These are phyloP conservation scores for Drymonia ruficornis DNA, from an alignment of 2,888 invertebrate genomes.

Conservation along the genomic window DNA sequence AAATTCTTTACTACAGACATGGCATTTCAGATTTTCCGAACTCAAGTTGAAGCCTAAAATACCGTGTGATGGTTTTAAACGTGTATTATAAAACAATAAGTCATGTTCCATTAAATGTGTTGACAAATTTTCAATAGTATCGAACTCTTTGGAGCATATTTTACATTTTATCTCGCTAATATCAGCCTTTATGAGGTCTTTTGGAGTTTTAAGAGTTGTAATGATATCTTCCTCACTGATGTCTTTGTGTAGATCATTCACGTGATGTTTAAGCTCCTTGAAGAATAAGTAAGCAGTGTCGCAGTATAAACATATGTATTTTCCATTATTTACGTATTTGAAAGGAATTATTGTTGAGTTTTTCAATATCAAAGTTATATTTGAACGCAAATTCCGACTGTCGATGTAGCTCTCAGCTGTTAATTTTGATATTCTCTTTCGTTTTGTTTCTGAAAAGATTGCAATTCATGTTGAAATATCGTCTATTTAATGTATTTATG, in stretches of 20 bases:
- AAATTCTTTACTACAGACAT: conserved; percentile 35
- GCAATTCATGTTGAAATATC: not conserved
- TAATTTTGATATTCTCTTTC: conserved; percentile 6
- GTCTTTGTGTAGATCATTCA: conserved; percentile 9
- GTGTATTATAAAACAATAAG: conserved; percentile 19
- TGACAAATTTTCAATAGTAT: conserved; percentile 29
- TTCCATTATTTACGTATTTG: conserved; percentile 25
- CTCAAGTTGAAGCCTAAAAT: conserved; percentile 40
- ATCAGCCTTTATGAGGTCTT: conserved; percentile 39
- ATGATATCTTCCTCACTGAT: conserved; percentile 17
- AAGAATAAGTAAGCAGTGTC: conserved; percentile 25
- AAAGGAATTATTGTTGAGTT: conserved; percentile 30
- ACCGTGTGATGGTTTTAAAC: conserved; percentile 32
- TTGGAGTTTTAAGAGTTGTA: conserved; percentile 27
- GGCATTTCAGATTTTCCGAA: conserved; percentile 31
- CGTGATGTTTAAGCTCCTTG: conserved; percentile 22
- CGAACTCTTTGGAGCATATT: conserved; percentile 26
- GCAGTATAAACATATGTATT: conserved; percentile 37
- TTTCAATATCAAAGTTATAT: conserved; percentile 28
- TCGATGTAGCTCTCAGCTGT: conserved; percentile 22
- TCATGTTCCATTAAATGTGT: conserved; percentile 34
- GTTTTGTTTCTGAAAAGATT: conserved; percentile 1
- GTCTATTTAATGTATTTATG: not conserved
- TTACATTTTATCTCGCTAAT: conserved; percentile 36
- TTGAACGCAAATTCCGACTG: conserved; percentile 21